Percentiles rank a stretch among this genome's conserved stretches.
Evolutionary conservation across 2,888 invertebrate species (phyloP).

Genomic region (Gastrophysa polygoni): DNA sequence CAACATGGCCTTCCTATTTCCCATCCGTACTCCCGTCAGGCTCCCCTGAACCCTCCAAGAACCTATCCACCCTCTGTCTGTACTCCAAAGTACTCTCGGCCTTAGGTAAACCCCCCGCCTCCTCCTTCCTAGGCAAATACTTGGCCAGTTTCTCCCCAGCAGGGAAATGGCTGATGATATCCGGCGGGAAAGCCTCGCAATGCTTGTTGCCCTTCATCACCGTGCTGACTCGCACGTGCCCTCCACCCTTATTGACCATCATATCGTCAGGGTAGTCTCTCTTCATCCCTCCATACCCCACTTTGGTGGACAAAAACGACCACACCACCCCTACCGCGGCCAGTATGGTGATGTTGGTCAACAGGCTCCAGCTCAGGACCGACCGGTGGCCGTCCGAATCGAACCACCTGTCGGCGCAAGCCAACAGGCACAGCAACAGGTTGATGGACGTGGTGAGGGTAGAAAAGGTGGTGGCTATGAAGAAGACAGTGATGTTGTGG

Average conservation of each 20-base stretch:
- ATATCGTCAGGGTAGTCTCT: conserved; percentile 65
- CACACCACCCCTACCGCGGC: conserved; percentile 65
- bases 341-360: conserved; percentile 65
- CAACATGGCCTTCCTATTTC: background rate
- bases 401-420: conserved; percentile 34
- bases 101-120: conserved; percentile 51
- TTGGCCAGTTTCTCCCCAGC: conserved; percentile 61
- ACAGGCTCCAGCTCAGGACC: conserved; percentile 34
- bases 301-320: conserved; percentile 66
- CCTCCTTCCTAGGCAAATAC: conserved; percentile 57
- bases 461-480: conserved; percentile 63
- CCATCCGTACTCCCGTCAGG: conserved; percentile 19
- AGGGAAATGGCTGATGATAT: conserved; percentile 64
- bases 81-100: conserved; percentile 58
- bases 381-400: conserved; percentile 31
- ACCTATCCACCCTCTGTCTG: conserved; percentile 58
- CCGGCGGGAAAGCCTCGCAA: conserved; percentile 60
- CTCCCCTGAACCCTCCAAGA: conserved; percentile 43
- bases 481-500: conserved; percentile 68
- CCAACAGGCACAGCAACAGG: conserved; percentile 40
- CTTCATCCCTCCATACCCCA: conserved; percentile 68
- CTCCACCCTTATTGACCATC: conserved; percentile 57
- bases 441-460: conserved; percentile 60
- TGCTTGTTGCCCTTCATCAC: conserved; percentile 65
- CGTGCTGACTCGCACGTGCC: conserved; percentile 63